Evolutionary conservation across 2,797 vertebrate species (phyloP), one percentile per base, ranked within the genome.

Genomic region (Borostomias antarcticus): DNA sequence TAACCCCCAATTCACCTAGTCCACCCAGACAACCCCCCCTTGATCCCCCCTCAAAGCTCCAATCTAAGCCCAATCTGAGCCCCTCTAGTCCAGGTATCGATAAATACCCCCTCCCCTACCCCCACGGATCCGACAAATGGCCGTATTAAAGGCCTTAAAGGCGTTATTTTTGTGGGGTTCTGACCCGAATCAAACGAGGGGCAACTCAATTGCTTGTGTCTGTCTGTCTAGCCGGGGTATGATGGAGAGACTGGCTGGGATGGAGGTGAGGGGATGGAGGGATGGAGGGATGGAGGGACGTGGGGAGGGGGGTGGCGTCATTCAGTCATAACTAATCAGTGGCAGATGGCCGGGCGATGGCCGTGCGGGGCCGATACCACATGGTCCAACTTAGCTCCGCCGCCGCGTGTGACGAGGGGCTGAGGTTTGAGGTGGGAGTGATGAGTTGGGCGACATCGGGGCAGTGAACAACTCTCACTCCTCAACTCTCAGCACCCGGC

Each of bases 61-160:
- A 84, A 88, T 87, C 74, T 85, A 66, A 81, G 80, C 83, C 86
- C 76, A 76, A 79, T 81, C 71, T 82, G 78, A 84, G 82, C 61
- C 58, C 15, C 15, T 65, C 68, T 68, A 72, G 65, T 64, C 72
- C 74, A 6, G 69, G 76, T 86, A 84, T 86, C 88, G 90, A 91
- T 89, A 88, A 89, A 91, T 90, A 81, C 83, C 63, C 70, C 54
- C 88, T 84, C 81, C 80, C 77, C 74, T 77, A 84, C 72, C 64
- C 64, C 81, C 86, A 89, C n/a, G n/a, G 91, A 85, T 85, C 78
- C 85, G 88, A 89, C 89, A 92, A 92, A 92, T 91, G 70, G 90
- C 73, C 72, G 81, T 80, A 89, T 91, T 91, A 91, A 77, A 85
- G 80, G 82, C 83, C 86, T 92, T 91, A 89, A 78, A 81, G 85